Evolutionary conservation across 53 echinoderm and acorn worm species (phyloP).

Genomic region (Hippasteria phrygiana): DNA sequence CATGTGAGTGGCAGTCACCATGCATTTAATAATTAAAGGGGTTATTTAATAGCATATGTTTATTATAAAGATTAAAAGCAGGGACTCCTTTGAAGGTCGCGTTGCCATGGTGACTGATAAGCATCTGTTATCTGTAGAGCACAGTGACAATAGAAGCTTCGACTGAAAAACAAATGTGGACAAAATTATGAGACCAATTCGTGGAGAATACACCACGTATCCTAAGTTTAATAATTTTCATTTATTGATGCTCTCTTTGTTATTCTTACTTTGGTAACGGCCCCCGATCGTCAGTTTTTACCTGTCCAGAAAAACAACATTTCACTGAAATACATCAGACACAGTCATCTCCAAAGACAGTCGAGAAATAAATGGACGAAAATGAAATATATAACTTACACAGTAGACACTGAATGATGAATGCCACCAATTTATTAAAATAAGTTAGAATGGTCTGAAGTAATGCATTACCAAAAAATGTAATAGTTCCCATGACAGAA

Average conservation of each 20-base stretch:
- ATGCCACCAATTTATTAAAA: no score
- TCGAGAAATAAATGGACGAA: no score
- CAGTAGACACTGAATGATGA: no score
- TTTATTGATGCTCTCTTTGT: background rate
- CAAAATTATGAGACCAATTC: background rate
- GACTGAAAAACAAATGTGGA: background rate
- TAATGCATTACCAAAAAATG: no score
- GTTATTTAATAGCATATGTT: background rate
- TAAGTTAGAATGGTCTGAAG: no score
- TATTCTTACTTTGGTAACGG: background rate
- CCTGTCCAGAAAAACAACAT: no score
- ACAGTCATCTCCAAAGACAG: no score
- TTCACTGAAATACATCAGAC: no score
- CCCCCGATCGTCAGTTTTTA: no score
- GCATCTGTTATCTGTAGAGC: background rate
- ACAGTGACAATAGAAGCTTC: background rate
- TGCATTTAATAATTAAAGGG: background rate
- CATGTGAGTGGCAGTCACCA: background rate
- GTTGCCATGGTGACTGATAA: constrained; percentile 24
- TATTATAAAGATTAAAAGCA: background rate
- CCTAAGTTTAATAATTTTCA: background rate
- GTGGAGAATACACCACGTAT: background rate
- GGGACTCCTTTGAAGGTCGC: background rate
- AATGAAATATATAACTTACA: no score
- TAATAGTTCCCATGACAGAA: no score